Base-by-base conservation (phyloP, 2,888 invertebrate genomes). In the Trachelus tabidus region DNA sequence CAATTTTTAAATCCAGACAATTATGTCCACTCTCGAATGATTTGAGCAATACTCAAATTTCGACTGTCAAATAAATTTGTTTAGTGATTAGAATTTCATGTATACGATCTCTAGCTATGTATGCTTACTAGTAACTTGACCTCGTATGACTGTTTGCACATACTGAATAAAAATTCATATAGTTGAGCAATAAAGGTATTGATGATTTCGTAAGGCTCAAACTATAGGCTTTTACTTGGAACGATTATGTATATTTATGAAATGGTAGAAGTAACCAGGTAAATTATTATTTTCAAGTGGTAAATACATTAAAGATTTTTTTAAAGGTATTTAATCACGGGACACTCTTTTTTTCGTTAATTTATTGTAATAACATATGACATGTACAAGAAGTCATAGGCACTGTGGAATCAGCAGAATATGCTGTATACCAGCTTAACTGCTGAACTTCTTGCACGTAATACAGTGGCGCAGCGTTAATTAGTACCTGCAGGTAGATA, bases 401-500 rank as follows among this genome's bases (percentile, higher is more conserved):
- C 56, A 56, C 23, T 56, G 23, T 23, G 56, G 56, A 56, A 23
- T 56, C 15, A 23, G 9, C 23, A 23, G 23, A 56, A 56, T 56
- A 56, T 56, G 23, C 23, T 56, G 56, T 23, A 23, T 23, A 56
- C 56, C 23, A 23, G 56, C 56, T 71, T 71, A 71, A 33, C 71
- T 34, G 33, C 33, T 34, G 75, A 68, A 80, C 71, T 85, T 83
- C 82, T 86, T 83, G 83, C 83, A 83, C 82, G 84, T 86, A 85
- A 82, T 77, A 82, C 84, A 76, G 85, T 85, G 83, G 84, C 69
- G 75, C 40, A 75, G 71, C 83, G 83, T 85, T 87, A 87, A 87
- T 87, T 86, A 83, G 85, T 84, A 84, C 83, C 83, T 85, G 82
- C 80, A 82, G 80, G 83, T 82, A 83, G 84, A 81, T 81, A 80